Base-by-base conservation (phyloP, 2,113 vertebrate genomes). In the Ctenomys sociabilis region DNA sequence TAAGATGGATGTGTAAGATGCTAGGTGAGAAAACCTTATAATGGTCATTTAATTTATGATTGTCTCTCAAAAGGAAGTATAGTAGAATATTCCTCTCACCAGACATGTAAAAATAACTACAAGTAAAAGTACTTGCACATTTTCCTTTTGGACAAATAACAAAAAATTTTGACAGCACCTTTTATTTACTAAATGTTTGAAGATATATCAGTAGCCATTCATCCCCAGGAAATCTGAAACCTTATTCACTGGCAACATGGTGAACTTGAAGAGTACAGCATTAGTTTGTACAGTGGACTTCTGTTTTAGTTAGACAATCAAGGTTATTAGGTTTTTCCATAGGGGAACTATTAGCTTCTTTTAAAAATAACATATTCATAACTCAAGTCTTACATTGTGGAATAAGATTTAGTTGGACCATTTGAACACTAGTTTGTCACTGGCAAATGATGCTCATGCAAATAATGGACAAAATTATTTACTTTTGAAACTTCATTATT, bases 1-100 rank as follows among this genome's bases (percentile, higher is more conserved):
- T 96, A 97, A 98, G 92, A 98, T 96, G 97, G 98, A 88, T 96
- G 43, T 4, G 59, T 82, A 66, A 75, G 17, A 5, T 63, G 5
- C 0, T 72, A 6, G 16, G 9, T 80, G 22, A 94, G 22, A 87
- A 80, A 94, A 75, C 12, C 4, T 73, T 90, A 81, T 70, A 77
- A 87, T 70, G 2, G 26, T 77, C 28, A 12, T 93, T 57, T 78
- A 70, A 86, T n/a, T 88, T n/a, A 68, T 75, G n/a, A 37, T 17
- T 88, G 30, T 80, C 43, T 93, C 37, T 49, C 82, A 82, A 80
- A 90, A 85, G 40, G 10, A 87, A 22, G 89, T 21, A 52, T 0
- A 22, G 26, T 45, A 61, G 43, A 96, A 73, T 10, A 49, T 91
- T 78, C 90, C 9, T 92, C 4, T 66, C 72, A 57, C 21, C 30